Percentiles rank a stretch among this genome's conserved stretches.
Evolutionary conservation across 2,113 vertebrate species (phyloP).

Genomic region (Otolemur garnettii): DNA sequence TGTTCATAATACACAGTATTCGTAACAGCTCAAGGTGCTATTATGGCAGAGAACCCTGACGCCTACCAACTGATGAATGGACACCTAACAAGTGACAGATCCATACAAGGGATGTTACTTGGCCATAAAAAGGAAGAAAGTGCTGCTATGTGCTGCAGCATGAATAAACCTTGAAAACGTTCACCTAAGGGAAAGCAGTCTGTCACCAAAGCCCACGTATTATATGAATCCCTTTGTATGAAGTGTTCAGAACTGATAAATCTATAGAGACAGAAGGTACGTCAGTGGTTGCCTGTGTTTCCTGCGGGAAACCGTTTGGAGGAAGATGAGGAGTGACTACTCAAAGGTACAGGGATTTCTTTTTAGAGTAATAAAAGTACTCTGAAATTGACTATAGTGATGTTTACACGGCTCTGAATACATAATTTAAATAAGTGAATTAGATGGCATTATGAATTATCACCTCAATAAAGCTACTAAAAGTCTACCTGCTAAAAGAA

Average conservation of each 20-base stretch:
- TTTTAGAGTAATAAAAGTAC: constrained; percentile 8
- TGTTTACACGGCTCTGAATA: background rate
- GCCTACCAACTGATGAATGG: background rate
- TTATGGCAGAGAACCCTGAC: background rate
- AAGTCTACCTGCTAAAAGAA: background rate
- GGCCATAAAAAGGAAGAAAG: background rate
- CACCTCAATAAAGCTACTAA: constrained; percentile 45
- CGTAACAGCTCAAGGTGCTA: background rate
- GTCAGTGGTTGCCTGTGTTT: background rate
- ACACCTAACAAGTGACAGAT: background rate
- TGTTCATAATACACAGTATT: background rate
- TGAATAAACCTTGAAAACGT: background rate
- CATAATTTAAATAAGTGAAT: constrained; percentile 7
- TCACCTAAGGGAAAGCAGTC: background rate
- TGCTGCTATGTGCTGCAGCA: background rate
- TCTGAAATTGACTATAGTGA: background rate
- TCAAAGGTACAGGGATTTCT: background rate
- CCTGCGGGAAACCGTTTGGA: background rate
- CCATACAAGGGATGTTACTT: background rate
- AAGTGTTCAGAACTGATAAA: background rate
- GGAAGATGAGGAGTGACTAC: background rate
- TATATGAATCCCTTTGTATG: background rate
- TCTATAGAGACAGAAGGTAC: background rate
- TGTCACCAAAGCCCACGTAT: background rate
- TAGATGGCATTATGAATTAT: background rate